Evolutionary conservation across 2,797 vertebrate genomes (phyloP), one percentile per base, ranked within the genome.

Genomic region (Sternarchorhynchus goeldii): DNA sequence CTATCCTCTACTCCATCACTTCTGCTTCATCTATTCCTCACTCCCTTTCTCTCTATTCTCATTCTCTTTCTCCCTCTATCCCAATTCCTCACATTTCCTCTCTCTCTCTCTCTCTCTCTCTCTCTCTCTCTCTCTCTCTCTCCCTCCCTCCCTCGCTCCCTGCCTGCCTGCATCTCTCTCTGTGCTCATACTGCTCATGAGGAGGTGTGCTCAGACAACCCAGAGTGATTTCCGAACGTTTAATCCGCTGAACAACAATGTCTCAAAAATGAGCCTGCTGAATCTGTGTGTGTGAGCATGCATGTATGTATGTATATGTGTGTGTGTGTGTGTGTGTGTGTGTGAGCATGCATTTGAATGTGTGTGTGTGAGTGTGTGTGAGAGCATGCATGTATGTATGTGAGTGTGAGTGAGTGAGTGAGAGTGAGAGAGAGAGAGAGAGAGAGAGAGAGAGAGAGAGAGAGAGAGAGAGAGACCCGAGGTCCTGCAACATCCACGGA

Each of bases 171-270:
- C n/a, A n/a, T n/a, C n/a, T n/a, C n/a, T n/a, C n/a, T n/a, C n/a
- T n/a, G n/a, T n/a, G n/a, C n/a, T n/a, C n/a, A 21, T 34, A 74
- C 78, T 83, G 83, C 79, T 76, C 77, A 77, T 73, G 83, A 86
- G 83, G 85, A 89, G 86, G 86, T 89, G 86, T 82, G 78, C 29
- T 66, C 41, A 21, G 77, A 69, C 77, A 57, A 86, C 83, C 65
- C 71, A 57, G 68, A 76, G 74, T 7, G 57, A 80, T 82, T 82
- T 80, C 80, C 75, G 72, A 83, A 78, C 45, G 16, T 21, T 32
- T 80, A 86, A 86, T 87, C 82, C 86, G 78, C 76, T 78, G n/a
- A 60, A 2, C 57, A 18, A 84, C 85, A 85, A 77, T 59, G 75
- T 73, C 75, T 58, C 76, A 81, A 68, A 69, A 76, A 63, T 56